phyloP scores from a whole-genome alignment of 2,888 invertebrate species.

The Tenthredo amoena region DNA sequence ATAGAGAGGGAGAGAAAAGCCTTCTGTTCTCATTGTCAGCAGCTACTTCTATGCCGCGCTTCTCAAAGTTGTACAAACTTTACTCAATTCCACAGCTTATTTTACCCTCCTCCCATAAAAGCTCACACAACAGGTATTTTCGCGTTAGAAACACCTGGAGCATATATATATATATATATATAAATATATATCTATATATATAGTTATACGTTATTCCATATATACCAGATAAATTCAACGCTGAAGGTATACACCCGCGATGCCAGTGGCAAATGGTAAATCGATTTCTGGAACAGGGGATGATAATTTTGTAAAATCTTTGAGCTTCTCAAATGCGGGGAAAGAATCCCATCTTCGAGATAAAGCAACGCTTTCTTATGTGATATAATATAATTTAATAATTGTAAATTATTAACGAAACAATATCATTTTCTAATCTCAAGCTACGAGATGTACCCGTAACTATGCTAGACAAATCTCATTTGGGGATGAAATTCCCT shows the following conservation, averaged over 20 bases:
- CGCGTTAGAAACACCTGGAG: conserved; percentile 6
- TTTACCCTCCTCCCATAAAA: not conserved
- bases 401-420: not conserved
- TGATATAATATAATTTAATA: not conserved
- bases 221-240: not conserved
- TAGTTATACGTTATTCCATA: not conserved
- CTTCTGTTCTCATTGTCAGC: conserved; percentile 22
- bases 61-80: conserved; percentile 21
- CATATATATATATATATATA: not conserved
- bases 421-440: not conserved
- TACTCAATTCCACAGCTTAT: conserved; percentile 31
- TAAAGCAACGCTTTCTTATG: too few species aligned
- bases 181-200: not conserved
- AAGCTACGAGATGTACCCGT: not conserved
- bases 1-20: not conserved
- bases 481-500: not conserved
- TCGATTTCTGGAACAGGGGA: not conserved
- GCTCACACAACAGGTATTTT: not conserved
- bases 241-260: too few species aligned
- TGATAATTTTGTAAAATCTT: not conserved
- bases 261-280: not conserved
- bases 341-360: too few species aligned
- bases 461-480: not conserved
- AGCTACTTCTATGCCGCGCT: conserved; percentile 4
- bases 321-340: not conserved